Evolutionary conservation across 2,888 invertebrate species (phyloP), one percentile per base, ranked within the genome.

Genomic region (Stictocephala bisonia): DNA sequence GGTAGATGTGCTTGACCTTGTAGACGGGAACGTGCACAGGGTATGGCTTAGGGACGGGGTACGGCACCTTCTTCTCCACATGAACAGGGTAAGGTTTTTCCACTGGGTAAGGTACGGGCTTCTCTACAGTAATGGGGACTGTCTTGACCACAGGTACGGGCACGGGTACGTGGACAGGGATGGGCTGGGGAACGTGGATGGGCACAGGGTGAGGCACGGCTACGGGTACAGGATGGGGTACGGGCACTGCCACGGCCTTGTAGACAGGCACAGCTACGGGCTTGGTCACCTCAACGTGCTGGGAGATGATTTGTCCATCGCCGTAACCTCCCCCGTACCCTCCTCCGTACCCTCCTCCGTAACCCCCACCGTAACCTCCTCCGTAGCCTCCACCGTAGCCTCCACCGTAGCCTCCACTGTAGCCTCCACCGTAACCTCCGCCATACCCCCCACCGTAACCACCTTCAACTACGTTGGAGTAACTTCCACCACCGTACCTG

Each of bases 201-300:
- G 80, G 79, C 11, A 80, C 79, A 9, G 80, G 81, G 44, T 78
- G 79, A 18, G 80, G 81, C 11, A 80, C 78, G 6, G 79, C 79
- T 9, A 79, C 77, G 2, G 80, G 78, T 9, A 80, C 80, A 9
- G 80, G 81, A 31, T 78, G 79, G 29, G 80, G 81, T 11, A 80
- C 77, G 6, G 79, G 80, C 6, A 79, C 76, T 0, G 77, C 76
- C 3, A 80, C 75, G 2, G 77, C 75, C 50, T 77, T 79, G 78
- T 79, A 77, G 60, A 80, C 78, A 20, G 78, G 78, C 11, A 79
- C 77, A 24, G 80, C 77, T 9, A 80, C 78, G 15, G 80, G 79
- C 53, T 76, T 77, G 31, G 76, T 66, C 50, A 78, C 75, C 50
- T 77, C 77, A 0, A 76, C 74, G 20, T 76, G 74, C 50, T 76